These are phyloP conservation scores for Panulirus ornatus DNA, from an alignment of 1,140 invertebrate genomes.

Conservation along the genomic window DNA sequence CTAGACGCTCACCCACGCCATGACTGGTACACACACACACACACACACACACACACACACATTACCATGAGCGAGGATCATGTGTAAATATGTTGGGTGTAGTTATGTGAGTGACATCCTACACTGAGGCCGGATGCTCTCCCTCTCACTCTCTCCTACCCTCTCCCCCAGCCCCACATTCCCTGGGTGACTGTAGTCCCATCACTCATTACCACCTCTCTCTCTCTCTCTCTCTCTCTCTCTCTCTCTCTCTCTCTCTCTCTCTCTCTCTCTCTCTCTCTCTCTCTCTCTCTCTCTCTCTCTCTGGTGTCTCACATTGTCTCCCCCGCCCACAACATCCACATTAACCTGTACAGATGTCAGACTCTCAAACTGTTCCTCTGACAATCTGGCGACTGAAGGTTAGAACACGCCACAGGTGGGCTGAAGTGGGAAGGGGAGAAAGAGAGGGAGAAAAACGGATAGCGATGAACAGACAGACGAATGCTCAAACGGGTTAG, in stretches of 20 bases:
- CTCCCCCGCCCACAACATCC: background rate
- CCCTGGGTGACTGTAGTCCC: background rate
- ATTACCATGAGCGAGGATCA: too few species aligned
- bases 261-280: slow-evolving; percentile 50
- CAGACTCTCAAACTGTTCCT: background rate
- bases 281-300: background rate
- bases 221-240: background rate
- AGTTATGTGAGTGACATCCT: too few species aligned
- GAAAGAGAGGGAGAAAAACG: background rate
- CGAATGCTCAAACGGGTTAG: too few species aligned
- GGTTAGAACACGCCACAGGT: too few species aligned
- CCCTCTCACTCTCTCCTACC: background rate
- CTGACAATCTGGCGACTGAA: background rate
- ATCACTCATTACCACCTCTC: background rate
- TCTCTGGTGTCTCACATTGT: background rate
- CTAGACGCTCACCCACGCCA: too few species aligned
- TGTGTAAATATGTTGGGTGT: too few species aligned
- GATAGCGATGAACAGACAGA: background rate
- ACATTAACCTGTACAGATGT: too few species aligned
- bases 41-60: too few species aligned
- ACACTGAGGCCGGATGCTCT: too few species aligned
- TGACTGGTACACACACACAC: too few species aligned
- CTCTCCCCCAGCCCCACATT: background rate
- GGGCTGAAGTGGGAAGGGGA: background rate
- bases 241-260: slow-evolving; percentile 55